These are phyloP conservation scores for Elephas maximus DNA, from an alignment of 2,113 vertebrate species.

Conservation along the genomic window DNA sequence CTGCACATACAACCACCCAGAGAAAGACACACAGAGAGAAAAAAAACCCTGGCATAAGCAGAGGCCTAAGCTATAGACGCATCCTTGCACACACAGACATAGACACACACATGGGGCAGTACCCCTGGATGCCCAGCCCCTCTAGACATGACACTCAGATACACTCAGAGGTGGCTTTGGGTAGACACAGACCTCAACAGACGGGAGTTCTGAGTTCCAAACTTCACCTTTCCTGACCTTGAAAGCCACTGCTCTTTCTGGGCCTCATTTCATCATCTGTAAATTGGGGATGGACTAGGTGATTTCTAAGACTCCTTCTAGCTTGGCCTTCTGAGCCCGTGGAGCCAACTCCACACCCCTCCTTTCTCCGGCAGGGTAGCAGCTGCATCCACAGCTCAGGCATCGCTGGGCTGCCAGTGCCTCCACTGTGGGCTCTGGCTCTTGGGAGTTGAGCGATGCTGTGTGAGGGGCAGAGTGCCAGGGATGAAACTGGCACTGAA, in stretches of 20 bases:
- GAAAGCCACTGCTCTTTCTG: neutral
- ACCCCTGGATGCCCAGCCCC: neutral
- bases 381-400: slow-evolving; percentile 39
- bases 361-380: neutral
- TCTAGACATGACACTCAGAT: neutral
- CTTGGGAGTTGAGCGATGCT: slow-evolving; percentile 21
- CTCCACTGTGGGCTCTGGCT: slow-evolving; percentile 5
- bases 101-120: neutral
- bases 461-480: slow-evolving; percentile 56
- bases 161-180: neutral
- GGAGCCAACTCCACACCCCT: neutral
- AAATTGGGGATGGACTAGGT: neutral
- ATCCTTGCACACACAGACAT: neutral
- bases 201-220: neutral
- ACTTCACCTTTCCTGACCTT: neutral
- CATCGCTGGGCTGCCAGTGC: neutral
- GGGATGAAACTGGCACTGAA: slow-evolving; percentile 68
- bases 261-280: slow-evolving; percentile 2
- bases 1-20: neutral
- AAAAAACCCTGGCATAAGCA: neutral
- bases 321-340: neutral
- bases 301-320: slow-evolving; percentile 37
- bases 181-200: neutral
- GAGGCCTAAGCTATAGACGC: neutral
- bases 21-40: neutral